Percentiles rank a stretch among this genome's conserved stretches.
Conservation (phyloP, 2,888 invertebrate species). For the Leuctra nigra region DNA sequence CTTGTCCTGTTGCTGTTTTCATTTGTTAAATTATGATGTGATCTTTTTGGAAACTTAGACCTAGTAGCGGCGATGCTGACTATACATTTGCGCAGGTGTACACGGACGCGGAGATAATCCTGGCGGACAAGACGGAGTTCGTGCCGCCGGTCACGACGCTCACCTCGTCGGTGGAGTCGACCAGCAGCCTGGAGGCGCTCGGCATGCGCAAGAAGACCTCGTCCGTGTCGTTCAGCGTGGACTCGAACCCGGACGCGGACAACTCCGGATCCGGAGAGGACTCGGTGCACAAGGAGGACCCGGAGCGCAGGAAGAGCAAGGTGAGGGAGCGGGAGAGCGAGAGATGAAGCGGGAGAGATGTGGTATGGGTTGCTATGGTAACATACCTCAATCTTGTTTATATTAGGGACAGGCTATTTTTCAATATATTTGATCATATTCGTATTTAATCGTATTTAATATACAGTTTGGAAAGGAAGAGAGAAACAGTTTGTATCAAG, state of each 20-base stretch:
- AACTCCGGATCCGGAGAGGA: conserved; percentile 43
- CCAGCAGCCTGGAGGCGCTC: conserved; percentile 38
- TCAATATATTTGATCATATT: too few relatives aligned
- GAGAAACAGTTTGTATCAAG: too few relatives aligned
- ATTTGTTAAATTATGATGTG: too few relatives aligned
- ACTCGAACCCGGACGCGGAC: conserved; percentile 38
- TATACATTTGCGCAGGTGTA: conserved; percentile 24
- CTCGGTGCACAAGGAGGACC: conserved; percentile 39
- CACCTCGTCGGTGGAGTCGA: conserved; percentile 35
- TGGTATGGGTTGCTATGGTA: too few relatives aligned
- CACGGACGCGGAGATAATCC: conserved; percentile 80
- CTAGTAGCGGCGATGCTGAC: too few relatives aligned
- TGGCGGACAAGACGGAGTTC: conserved; percentile 67
- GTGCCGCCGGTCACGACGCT: conserved; percentile 76
- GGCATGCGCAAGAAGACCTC: conserved; percentile 58
- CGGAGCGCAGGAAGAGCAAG: conserved; percentile 64
- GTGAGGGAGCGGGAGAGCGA: conserved; percentile 43
- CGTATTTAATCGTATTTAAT: too few relatives aligned
- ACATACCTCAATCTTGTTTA: too few relatives aligned
- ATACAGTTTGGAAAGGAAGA: too few relatives aligned
- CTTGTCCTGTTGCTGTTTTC: too few relatives aligned
- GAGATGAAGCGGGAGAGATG: too few relatives aligned
- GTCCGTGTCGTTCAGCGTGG: conserved; percentile 65
- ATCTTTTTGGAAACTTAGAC: too few relatives aligned
- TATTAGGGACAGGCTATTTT: too few relatives aligned